A percentile compares a stretch with the other conserved stretches of the same genome.
These are phyloP conservation scores for Hirtodrosophila histrioides DNA, from an alignment of 2,888 invertebrate genomes.

Conservation along the genomic window DNA sequence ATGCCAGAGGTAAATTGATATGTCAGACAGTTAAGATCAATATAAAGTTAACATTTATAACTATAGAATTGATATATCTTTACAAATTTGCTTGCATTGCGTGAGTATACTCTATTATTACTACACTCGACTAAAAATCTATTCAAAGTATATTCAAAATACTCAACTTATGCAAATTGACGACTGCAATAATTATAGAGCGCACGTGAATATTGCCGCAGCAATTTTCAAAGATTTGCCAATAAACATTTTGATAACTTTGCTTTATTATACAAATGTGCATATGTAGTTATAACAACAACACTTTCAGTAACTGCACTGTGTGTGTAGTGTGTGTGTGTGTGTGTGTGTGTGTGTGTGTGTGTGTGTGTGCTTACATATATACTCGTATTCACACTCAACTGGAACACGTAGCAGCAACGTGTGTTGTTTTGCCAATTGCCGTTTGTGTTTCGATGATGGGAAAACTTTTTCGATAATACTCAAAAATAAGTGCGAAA, in stretches of 20 bases:
- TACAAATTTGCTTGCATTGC: too few relatives aligned
- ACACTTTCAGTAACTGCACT: constrained; percentile 13
- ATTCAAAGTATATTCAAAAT: background rate
- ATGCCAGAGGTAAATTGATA: too few relatives aligned
- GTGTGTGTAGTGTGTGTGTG: too few relatives aligned
- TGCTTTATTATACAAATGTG: constrained; percentile 15
- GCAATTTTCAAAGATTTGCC: constrained; percentile 26
- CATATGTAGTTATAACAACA: constrained; percentile 1
- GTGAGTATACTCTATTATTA: too few relatives aligned
- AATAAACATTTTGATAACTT: constrained; percentile 30
- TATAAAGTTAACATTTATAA: too few relatives aligned
- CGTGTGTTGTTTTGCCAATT: constrained; percentile 72
- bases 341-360: constrained; percentile 1
- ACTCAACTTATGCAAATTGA: background rate
- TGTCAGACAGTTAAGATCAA: too few relatives aligned
- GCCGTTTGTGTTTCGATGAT: constrained; percentile 70
- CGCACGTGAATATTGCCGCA: constrained; percentile 29
- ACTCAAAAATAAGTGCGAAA: constrained; percentile 81
- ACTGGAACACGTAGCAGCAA: constrained; percentile 56
- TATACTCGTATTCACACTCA: constrained; percentile 19
- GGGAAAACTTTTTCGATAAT: constrained; percentile 82
- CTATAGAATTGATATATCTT: too few relatives aligned
- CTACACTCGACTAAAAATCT: too few relatives aligned
- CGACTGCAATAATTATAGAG: constrained; percentile 8
- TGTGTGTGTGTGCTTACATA: constrained; percentile 3